Evolutionary conservation across 2,797 vertebrate species (phyloP), one percentile per base, ranked within the genome.

Genomic region (Myripristis murdjan): DNA sequence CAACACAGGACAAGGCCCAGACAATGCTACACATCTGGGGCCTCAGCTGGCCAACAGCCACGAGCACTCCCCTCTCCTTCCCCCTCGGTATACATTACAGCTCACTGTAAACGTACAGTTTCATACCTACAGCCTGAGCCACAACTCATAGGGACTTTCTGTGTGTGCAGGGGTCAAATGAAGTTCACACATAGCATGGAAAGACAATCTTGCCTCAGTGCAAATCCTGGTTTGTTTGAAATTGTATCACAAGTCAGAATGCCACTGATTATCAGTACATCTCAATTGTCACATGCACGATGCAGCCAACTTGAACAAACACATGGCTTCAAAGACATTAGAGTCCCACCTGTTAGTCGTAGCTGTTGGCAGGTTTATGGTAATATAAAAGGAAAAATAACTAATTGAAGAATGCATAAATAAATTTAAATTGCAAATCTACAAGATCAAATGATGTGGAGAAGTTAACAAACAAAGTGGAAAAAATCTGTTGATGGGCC

Each of bases 21-120:
- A 93, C 87, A 89, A 75, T 51, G 20, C 68, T 44, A 73, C 81
- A 88, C 88, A 93, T 93, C 91, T 93, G 92, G 84, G 82, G 78
- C 75, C 73, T 82, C 70, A 83, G 83, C 87, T 91, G 88, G 84
- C 83, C 71, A 12, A 24, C 83, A 82, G 80, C 88, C 85, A 82
- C 47, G 33, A 47, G 61, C 75, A 72, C 74, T 73, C 61, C 64
- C 79, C 60, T n/a, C 77, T 79, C 65, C 67, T 54, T 35, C 53
- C 56, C 70, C 33, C 31, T 43, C 37, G 70, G 77, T 82, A 79
- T 80, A 82, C 72, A 83, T 83, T 81, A 77, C 82, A 81, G 73
- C 77, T 77, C 28, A 31, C 70, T 85, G 79, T 74, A 83, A 91
- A 82, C 0, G 62, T 64, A 71, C 84, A 81, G 78, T 83, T 89